Evolutionary conservation across 2,113 vertebrate genomes (phyloP).

Genomic region (Paraplagusia blochii): DNA sequence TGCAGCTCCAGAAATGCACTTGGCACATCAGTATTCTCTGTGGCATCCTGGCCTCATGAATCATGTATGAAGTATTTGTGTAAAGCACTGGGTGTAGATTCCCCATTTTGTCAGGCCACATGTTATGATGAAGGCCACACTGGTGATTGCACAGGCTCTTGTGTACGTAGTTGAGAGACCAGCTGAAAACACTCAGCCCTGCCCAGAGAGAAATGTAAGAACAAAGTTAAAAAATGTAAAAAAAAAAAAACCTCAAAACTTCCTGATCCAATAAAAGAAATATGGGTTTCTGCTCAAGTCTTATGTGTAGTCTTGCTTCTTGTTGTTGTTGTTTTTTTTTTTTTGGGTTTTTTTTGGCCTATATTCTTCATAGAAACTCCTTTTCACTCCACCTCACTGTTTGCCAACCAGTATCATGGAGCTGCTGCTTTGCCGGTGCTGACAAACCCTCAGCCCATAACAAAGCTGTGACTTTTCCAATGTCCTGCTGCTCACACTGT

Average conservation of each 20-base stretch:
- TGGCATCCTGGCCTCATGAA: neutral
- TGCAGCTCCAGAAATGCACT: constrained; percentile 23
- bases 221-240: constrained; percentile 11
- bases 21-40: constrained; percentile 1
- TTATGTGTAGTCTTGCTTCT: constrained; percentile 6
- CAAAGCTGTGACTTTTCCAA: constrained; percentile 31
- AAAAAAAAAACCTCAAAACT: neutral
- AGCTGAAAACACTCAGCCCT: constrained; percentile 28
- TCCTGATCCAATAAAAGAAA: constrained; percentile 40
- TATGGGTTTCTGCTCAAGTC: constrained; percentile 17
- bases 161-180: constrained; percentile 32
- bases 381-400: constrained; percentile 12
- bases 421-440: too few species aligned
- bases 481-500: neutral
- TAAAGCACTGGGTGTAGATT: constrained; percentile 11
- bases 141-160: constrained; percentile 20
- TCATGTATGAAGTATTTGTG: neutral
- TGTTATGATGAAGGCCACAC: constrained; percentile 39
- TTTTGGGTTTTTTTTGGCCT: neutral
- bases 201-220: constrained; percentile 26
- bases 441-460: too few species aligned
- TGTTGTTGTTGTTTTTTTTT: constrained; percentile 6
- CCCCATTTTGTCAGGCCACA: constrained; percentile 14
- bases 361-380: constrained; percentile 10
- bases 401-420: constrained; percentile 39